These are phyloP conservation scores for Sphaeramia orbicularis DNA, from an alignment of 2,797 vertebrate genomes.

Conservation along the genomic window DNA sequence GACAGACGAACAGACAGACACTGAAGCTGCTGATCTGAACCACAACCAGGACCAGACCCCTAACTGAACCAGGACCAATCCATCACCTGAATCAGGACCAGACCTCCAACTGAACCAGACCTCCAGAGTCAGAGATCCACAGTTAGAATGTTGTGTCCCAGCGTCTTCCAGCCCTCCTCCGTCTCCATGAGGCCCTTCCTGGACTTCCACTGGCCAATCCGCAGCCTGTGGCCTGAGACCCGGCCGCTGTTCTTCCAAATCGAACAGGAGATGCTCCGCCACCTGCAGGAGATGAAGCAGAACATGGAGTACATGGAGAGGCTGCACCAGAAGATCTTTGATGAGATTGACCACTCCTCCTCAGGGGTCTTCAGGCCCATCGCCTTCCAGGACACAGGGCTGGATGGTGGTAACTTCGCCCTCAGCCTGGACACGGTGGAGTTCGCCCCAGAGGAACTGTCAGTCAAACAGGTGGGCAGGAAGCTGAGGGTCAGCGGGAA, in stretches of 20 bases:
- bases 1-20: conserved; percentile 25
- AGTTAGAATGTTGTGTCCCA: conserved; percentile 81
- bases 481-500: conserved; percentile 80
- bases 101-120: neutral
- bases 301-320: conserved; percentile 83
- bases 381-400: conserved; percentile 70
- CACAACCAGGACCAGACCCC: conserved; percentile 3
- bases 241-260: conserved; percentile 82
- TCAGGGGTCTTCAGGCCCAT: conserved; percentile 72
- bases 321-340: conserved; percentile 84
- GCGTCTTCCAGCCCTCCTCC: conserved; percentile 72
- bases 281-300: conserved; percentile 84
- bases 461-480: conserved; percentile 77
- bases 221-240: conserved; percentile 86
- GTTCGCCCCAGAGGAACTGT: conserved; percentile 85
- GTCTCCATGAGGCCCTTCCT: conserved; percentile 58
- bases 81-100: neutral
- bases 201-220: conserved; percentile 83
- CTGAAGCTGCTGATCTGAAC: too few species aligned
- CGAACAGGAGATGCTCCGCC: conserved; percentile 83
- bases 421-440: conserved; percentile 84
- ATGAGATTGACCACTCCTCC: conserved; percentile 78
- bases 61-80: conserved; percentile 6
- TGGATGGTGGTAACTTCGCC: conserved; percentile 68
- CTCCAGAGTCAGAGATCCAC: neutral